Percentiles rank a stretch among this genome's conserved stretches.
Evolutionary conservation across 92 coral and sea anemone species (phyloP).

Genomic region (Parazoanthus swiftii): DNA sequence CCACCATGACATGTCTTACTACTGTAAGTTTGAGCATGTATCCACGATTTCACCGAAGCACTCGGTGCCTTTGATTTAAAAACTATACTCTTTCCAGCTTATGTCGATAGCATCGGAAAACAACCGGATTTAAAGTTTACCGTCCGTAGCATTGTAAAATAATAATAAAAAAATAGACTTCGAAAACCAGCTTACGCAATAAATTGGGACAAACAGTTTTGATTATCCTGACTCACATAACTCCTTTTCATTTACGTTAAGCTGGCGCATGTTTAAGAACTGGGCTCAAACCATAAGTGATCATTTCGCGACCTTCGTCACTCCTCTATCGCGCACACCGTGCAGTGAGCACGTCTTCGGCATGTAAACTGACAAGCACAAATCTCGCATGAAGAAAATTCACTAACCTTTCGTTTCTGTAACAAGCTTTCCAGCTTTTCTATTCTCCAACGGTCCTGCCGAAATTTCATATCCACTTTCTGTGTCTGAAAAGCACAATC

Average conservation of each 20-base stretch:
- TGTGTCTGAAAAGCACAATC: not conserved
- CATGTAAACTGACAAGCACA: not conserved
- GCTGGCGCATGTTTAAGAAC: not conserved
- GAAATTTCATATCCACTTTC: not conserved
- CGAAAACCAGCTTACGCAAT: not conserved
- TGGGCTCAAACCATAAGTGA: not conserved
- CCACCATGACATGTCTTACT: too few species aligned
- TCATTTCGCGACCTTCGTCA: too few species aligned
- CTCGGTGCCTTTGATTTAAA: too few species aligned
- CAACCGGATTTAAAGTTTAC: not conserved
- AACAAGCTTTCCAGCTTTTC: not conserved
- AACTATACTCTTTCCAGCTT: too few species aligned
- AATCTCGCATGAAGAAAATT: not conserved
- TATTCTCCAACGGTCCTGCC: too few species aligned
- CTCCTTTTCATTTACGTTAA: not conserved
- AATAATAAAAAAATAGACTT: not conserved
- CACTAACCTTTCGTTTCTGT: slow-evolving; percentile 1
- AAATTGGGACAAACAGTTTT: not conserved
- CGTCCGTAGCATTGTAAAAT: not conserved
- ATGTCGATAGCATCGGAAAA: too few species aligned
- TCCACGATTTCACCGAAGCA: too few species aligned
- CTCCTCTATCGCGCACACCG: not conserved
- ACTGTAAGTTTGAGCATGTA: too few species aligned
- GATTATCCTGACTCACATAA: not conserved
- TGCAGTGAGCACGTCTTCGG: too few species aligned